Base-by-base conservation (phyloP, 2,888 invertebrate genomes). In the Heliconius sara region DNA sequence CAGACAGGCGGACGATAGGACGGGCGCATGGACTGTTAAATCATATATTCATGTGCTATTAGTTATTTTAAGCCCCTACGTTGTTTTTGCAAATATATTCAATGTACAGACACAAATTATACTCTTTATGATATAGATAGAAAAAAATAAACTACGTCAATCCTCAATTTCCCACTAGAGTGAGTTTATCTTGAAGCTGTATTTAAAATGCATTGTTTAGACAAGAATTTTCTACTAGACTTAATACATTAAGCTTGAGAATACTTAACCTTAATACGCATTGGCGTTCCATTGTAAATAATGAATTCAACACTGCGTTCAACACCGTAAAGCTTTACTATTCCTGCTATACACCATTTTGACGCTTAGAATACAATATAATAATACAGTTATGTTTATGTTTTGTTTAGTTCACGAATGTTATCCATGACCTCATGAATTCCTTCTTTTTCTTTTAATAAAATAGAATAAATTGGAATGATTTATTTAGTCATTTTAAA, bases 171-270 rank as follows among this genome's bases (percentile, higher is more conserved):
- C 6, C 63, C 74, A 74, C 74, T 60, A 73, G 39, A 39, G n/a
- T 74, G 19, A 63, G 6, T 25, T 74, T 63, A 39, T 25, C 34
- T 43, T 30, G 22, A 72, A 16, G 39, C 34, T 19, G 25, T 22
- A 66, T 66, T 75, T 75, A 75, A 66, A 43, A 75, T 65, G 19
- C 27, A 75, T 75, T 27, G 43, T 5, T 73, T 3, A 73, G n/a
- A 9, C 22, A 9, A 13, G 73, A 65, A 22, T 43, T 65, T 65
- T 27, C 68, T 47, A 12, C 22, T 16, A 75, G 39, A 19, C 75
- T 75, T 27, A 43, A 27, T 75, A 27, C 75, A 75, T 65, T 75
- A 74, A 25, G 47, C 63, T 47, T 65, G 10, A 65, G 22, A 75
- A 5, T 22, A 63, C 19, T 63, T 74, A 25, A 63, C 39, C 39